A percentile compares a stretch with the other conserved stretches of the same genome.
phyloP scores from a whole-genome alignment of 2,797 vertebrate species.

The Silurus aristotelis region DNA sequence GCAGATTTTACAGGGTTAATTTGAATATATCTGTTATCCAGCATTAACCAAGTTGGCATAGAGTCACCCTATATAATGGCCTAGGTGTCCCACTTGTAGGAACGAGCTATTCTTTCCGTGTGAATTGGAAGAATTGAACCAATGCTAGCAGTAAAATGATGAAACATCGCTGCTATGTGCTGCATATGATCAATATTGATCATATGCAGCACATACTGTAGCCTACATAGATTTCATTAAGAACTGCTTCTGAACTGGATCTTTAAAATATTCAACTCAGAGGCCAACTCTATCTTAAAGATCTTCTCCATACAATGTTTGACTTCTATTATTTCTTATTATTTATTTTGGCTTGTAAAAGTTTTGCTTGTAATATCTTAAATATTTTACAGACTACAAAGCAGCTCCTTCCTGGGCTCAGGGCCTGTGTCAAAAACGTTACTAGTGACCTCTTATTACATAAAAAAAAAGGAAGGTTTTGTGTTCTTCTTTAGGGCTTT shows the following conservation, averaged over 20 bases:
- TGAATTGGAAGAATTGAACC: background rate
- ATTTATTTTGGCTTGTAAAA: no score
- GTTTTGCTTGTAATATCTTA: background rate
- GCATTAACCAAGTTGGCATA: background rate
- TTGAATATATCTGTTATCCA: background rate
- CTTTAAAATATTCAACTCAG: background rate
- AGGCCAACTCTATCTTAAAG: background rate
- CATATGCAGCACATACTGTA: no score
- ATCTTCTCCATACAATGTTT: background rate
- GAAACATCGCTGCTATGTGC: background rate
- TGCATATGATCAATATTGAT: background rate
- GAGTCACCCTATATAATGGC: background rate
- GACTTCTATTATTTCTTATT: background rate
- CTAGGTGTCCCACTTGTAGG: background rate
- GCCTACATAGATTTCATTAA: background rate
- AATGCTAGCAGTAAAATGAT: background rate
- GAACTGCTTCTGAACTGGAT: background rate
- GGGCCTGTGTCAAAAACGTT: background rate
- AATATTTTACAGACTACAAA: background rate
- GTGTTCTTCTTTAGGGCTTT: no score
- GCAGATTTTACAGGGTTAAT: background rate
- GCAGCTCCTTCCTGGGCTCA: background rate
- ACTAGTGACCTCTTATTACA: no score
- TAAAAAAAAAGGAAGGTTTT: background rate
- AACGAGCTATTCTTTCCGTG: background rate